Conservation (phyloP, 2,888 invertebrate species). For the Himalopsyche anomala region DNA sequence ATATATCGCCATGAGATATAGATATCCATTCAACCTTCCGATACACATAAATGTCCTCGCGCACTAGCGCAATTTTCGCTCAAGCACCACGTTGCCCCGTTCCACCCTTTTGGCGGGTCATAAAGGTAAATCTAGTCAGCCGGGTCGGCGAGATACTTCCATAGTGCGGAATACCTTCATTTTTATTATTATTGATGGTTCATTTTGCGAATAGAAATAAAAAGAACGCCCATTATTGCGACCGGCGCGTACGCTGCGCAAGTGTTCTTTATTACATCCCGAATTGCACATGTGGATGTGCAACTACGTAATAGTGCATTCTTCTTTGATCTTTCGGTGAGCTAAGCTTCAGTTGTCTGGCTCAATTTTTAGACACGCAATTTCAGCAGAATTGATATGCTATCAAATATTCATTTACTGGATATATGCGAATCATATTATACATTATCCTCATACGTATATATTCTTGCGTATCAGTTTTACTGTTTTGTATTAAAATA, state of each 20-base stretch:
- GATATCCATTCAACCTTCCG: not conserved
- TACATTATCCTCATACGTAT: no score
- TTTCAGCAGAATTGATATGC: no score
- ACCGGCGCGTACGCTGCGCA: not conserved
- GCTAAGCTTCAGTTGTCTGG: no score
- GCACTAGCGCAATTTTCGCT: not conserved
- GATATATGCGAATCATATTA: no score
- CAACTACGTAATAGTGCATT: no score
- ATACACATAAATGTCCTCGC: conserved; percentile 3
- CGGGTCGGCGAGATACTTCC: not conserved
- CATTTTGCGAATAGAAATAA: not conserved
- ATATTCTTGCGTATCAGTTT: no score
- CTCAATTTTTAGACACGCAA: no score
- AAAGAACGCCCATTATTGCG: not conserved
- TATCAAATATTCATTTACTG: no score
- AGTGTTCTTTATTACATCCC: not conserved
- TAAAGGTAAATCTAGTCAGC: conserved; percentile 22
- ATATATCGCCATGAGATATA: no score
- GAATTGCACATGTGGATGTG: not conserved
- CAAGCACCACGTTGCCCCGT: not conserved
- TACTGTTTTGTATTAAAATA: no score
- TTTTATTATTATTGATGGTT: conserved; percentile 16
- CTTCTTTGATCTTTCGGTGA: no score
- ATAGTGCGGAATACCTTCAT: not conserved
- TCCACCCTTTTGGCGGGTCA: not conserved